Base-by-base conservation (phyloP, 2,113 vertebrate species). In the Leiothrix lutea region DNA sequence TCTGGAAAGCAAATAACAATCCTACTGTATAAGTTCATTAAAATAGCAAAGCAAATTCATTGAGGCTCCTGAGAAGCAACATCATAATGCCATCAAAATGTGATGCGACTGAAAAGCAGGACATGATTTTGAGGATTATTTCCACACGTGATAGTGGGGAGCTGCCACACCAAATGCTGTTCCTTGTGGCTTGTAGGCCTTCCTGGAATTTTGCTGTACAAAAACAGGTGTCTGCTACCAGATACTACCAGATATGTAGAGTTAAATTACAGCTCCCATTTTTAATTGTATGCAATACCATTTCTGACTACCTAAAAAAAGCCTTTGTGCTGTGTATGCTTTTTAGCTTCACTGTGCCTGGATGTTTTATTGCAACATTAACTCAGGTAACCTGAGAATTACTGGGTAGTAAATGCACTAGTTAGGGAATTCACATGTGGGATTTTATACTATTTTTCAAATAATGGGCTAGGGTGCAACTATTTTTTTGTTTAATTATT, bases 351-450 rank as follows among this genome's bases (percentile, higher is more conserved):
- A 19, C 44, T 48, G 38, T 62, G 14, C 15, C 12, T 48, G 17
- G 60, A 53, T 66, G 11, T 78, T 95, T 94, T 86, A 88, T 69
- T 92, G 72, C 24, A 88, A 75, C 57, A 90, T 91, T 92, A 85
- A 64, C 60, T 87, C 60, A 45, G 53, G 24, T 90, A 70, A 78
- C 61, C 70, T 75, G 35, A 91, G 80, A 93, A 86, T 90, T 92
- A 78, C 38, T 62, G 53, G 36, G 35, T 42, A 86, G 65, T 64
- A 91, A 90, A 79, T n/a, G 50, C 38, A 78, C 28, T 48, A 64
- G 31, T 69, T 33, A 65, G 29, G 45, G 36, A 87, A 84, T 73
- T 80, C 72, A 78, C 73, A 47, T 86, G 54, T 66, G 38, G 19
- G 18, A 4, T 14, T 77, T 74, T n/a, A 80, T 83, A 64, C 66